Percentiles rank a stretch among this genome's conserved stretches.
These are phyloP conservation scores for Pachyuromys duprasi DNA, from an alignment of 2,797 vertebrate species.

Conservation along the genomic window DNA sequence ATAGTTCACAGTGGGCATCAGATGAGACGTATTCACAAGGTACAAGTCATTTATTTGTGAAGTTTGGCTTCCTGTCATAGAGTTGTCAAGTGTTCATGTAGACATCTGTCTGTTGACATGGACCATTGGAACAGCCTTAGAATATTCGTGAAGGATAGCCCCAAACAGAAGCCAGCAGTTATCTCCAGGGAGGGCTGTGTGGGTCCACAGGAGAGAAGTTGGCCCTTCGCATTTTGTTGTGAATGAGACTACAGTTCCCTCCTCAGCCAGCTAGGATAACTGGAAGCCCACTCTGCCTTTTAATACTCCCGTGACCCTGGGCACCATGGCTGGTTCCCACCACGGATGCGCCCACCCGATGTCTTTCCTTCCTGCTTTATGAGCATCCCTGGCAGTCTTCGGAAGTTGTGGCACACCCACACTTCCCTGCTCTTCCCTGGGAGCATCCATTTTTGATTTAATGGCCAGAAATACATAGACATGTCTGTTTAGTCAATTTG, in stretches of 20 bases:
- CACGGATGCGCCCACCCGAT: not conserved
- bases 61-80: not conserved
- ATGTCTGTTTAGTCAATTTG: not conserved
- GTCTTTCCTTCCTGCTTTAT: not conserved
- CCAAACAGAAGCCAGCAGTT: not conserved
- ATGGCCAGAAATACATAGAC: not conserved
- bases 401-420: not conserved
- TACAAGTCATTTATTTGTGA: not conserved
- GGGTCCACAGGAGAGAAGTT: not conserved
- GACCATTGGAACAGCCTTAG: not conserved
- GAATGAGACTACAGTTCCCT: not conserved
- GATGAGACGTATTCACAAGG: not conserved
- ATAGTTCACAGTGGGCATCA: not conserved
- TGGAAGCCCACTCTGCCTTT: not conserved
- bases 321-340: not conserved
- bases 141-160: not conserved
- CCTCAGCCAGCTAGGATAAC: not conserved
- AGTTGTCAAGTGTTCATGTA: conserved; percentile 7
- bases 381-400: not conserved
- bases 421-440: not conserved
- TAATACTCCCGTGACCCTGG: not conserved
- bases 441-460: not conserved
- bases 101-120: not conserved
- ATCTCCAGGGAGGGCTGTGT: not conserved
- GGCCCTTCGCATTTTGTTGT: not conserved